phyloP scores from a whole-genome alignment of 2,797 vertebrate genomes.

The Austrolebias charrua region DNA sequence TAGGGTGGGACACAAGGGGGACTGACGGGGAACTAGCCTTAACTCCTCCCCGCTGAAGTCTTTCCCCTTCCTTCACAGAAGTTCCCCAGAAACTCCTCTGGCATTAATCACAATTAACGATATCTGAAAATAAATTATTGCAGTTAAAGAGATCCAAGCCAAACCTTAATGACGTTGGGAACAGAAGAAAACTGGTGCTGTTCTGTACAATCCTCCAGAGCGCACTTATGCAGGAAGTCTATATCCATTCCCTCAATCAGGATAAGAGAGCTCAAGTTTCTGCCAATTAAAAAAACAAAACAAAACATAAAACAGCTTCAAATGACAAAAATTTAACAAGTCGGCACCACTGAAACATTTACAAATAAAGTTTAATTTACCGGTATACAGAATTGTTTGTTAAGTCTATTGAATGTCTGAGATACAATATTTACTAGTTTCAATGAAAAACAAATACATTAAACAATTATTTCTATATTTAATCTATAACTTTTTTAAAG shows the following conservation, averaged over 20 bases:
- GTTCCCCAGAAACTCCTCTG: conserved; percentile 92
- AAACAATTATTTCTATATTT: too few species aligned
- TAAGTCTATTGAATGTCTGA: too few species aligned
- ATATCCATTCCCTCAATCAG: conserved; percentile 97
- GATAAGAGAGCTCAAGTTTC: conserved; percentile 93
- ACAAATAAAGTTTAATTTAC: neutral
- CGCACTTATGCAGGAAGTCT: conserved; percentile 93
- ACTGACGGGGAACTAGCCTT: conserved; percentile 92
- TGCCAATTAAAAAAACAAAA: conserved; percentile 59
- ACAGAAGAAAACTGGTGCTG: conserved; percentile 89
- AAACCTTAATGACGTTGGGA: conserved; percentile 86
- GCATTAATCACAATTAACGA: conserved; percentile 21
- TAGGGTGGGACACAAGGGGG: conserved; percentile 96
- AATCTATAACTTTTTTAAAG: too few species aligned
- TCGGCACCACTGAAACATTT: too few species aligned
- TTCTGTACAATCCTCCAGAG: conserved; percentile 89
- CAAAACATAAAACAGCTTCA: too few species aligned
- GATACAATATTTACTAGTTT: too few species aligned
- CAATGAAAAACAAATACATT: too few species aligned
- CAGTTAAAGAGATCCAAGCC: neutral
- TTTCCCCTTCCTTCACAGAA: conserved; percentile 95
- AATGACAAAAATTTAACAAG: too few species aligned
- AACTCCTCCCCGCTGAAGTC: conserved; percentile 98
- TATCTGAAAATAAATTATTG: too few species aligned
- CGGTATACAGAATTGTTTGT: neutral